Conservation (phyloP, 2,113 vertebrate species). For the Onychorhynchus coronatus region DNA sequence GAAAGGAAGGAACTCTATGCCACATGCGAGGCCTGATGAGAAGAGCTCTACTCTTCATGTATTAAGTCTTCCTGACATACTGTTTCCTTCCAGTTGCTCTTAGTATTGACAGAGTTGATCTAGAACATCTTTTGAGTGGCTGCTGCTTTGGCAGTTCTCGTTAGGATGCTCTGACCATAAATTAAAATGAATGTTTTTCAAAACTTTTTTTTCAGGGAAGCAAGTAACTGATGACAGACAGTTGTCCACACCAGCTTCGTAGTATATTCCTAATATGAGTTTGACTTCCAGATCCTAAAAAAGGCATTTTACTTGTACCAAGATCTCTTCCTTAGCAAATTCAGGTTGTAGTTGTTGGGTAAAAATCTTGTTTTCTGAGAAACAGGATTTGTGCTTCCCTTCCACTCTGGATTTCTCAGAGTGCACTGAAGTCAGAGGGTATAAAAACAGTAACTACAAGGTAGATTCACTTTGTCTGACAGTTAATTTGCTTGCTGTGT, state of each 20-base stretch:
- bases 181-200: background rate
- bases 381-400: background rate
- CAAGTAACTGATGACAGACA: background rate
- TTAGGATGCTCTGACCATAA: background rate
- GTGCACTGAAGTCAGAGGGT: background rate
- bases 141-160: background rate
- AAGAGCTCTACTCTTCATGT: background rate
- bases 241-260: background rate
- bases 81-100: background rate
- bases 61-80: background rate
- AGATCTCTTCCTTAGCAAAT: background rate
- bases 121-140: background rate
- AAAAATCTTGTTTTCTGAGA: background rate
- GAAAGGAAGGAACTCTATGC: background rate
- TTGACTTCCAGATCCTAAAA: background rate
- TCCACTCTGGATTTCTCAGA: background rate
- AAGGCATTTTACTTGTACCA: background rate
- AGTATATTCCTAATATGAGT: background rate
- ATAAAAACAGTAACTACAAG: background rate
- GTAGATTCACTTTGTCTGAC: background rate
- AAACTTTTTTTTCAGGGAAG: background rate
- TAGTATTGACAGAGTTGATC: background rate
- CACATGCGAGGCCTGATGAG: background rate
- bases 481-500: background rate
- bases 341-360: background rate